phyloP scores from a whole-genome alignment of 2,113 vertebrate genomes.

The Rutilus rutilus region DNA sequence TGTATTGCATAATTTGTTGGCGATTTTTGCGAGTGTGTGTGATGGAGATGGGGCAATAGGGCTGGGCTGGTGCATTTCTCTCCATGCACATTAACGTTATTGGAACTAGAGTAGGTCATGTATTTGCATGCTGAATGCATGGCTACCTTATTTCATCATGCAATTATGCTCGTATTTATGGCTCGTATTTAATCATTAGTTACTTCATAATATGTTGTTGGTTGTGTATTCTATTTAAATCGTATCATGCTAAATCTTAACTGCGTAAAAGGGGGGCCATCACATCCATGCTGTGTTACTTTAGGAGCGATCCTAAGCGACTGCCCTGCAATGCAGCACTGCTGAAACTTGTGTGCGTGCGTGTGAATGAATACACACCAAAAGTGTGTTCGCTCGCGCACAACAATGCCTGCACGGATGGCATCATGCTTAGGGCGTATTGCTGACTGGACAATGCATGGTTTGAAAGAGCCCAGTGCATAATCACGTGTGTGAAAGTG shows the following conservation, averaged over 20 bases:
- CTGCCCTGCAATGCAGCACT: slow-evolving; percentile 77
- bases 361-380: slow-evolving; percentile 7
- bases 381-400: neutral
- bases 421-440: slow-evolving; percentile 43
- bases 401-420: slow-evolving; percentile 25
- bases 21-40: neutral
- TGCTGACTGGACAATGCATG: slow-evolving; percentile 42
- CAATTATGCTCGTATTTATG: neutral
- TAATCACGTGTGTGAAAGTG: slow-evolving; percentile 17
- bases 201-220: neutral
- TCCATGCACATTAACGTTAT: slow-evolving; percentile 31
- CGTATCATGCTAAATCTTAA: slow-evolving; percentile 1
- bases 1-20: neutral
- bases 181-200: neutral
- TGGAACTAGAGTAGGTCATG: slow-evolving; percentile 45
- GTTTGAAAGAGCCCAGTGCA: slow-evolving; percentile 1
- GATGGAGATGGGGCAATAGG: slow-evolving; percentile 57
- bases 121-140: slow-evolving; percentile 5
- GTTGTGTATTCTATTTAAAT: neutral
- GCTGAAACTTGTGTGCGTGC: slow-evolving; percentile 56
- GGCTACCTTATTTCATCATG: neutral
- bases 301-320: slow-evolving; percentile 63
- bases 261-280: slow-evolving; percentile 13
- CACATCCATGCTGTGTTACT: slow-evolving; percentile 44
- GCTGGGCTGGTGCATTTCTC: slow-evolving; percentile 63